Conservation (phyloP, 2,888 invertebrate genomes). For the Lydus trimaculatus region DNA sequence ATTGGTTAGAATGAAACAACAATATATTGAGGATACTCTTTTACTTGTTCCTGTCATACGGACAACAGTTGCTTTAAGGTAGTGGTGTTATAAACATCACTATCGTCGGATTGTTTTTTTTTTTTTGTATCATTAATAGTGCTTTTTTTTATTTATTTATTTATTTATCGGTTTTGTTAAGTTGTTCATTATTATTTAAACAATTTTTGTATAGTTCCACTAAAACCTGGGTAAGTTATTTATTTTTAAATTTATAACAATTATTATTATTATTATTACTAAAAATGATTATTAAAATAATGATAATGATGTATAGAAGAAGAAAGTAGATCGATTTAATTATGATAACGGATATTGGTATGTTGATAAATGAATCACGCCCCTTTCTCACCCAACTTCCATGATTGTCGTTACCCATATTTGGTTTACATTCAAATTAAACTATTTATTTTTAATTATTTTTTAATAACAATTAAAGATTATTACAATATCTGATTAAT, state of each 20-base stretch:
- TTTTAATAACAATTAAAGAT: background rate
- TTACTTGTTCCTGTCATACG: conserved; percentile 34
- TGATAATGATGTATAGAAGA: background rate
- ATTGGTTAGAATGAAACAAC: conserved; percentile 5
- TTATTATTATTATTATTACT: background rate
- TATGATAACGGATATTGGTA: background rate
- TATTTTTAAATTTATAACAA: background rate
- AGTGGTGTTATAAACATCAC: conserved; percentile 49
- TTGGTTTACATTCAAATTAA: background rate
- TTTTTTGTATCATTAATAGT: conserved; percentile 29
- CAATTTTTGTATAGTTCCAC: background rate
- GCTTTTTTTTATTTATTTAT: conserved; percentile 39
- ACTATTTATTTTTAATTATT: background rate
- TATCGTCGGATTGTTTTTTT: conserved; percentile 17
- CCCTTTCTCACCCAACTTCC: conserved; percentile 1
- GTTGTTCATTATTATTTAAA: conserved; percentile 39
- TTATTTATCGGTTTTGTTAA: conserved; percentile 33
- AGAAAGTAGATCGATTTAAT: background rate
- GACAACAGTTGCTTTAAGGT: conserved; percentile 57
- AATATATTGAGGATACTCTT: background rate
- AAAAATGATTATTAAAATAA: background rate
- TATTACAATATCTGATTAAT: background rate
- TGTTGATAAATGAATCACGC: background rate
- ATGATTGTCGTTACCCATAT: background rate
- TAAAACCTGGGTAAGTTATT: conserved; percentile 1